Base-by-base conservation (phyloP, 1,140 invertebrate genomes). In the Melitaea cinxia region DNA sequence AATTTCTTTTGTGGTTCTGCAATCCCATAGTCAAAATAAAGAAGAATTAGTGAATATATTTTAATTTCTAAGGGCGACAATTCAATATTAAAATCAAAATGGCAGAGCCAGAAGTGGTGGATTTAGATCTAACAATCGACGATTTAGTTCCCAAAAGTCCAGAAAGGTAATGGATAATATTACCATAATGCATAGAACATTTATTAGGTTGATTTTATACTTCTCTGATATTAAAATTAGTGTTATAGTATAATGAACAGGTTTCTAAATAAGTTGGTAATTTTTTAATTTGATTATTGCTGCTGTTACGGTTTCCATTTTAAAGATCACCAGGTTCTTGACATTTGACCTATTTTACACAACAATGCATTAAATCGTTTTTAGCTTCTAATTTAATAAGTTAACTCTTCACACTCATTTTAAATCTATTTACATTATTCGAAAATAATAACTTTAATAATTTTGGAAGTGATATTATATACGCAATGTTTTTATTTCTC, bases 111-210 rank as follows among this genome's bases (percentile, higher is more conserved):
- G 86, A 88, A 63, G 80, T 84, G 49, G 80, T 80, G 61, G 87
- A 89, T 77, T 78, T 86, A 66, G 85, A 89, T 82, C 75, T 88
- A 66, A 88, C 82, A 47, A 90, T 90, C 52, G 89, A 91, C 73
- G 88, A 90, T 76, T 83, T 90, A 73, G 81, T 89, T 70, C 89
- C 89, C 35, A 91, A 91, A 76, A 89, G 87, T 68, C 79, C 84
- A 60, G 88, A 91, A 80, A 90, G 83, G 89, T 91, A 85, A 47
- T n/a, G n/a, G 14, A 26, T 50, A 42, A 54, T 53, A 53, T 37
- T 66, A 35, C 81, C 24, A 26, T 26, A 26, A n/a, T n/a, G n/a
- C n/a, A n/a, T n/a, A n/a, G n/a, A n/a, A n/a, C n/a, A n/a, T n/a
- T n/a, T n/a, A n/a, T n/a, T n/a, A n/a, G n/a, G n/a, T n/a, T n/a